A percentile compares a stretch with the other conserved stretches of the same genome.
phyloP scores from a whole-genome alignment of 35 echinoderm and acorn worm species.

The Chiridota heheva region DNA sequence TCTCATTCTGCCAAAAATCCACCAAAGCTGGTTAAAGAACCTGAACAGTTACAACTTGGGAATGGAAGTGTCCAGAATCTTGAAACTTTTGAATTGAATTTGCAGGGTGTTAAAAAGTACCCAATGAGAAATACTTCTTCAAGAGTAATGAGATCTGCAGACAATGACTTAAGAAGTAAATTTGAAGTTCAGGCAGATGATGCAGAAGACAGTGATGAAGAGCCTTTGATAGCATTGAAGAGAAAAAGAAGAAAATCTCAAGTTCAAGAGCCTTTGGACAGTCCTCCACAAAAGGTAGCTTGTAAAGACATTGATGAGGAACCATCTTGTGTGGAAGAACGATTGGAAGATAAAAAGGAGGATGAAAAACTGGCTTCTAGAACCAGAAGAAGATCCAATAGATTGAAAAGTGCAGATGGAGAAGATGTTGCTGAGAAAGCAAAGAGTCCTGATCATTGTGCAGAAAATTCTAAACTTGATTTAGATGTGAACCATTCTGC shows the following conservation, averaged over 20 bases:
- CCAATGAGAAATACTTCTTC: constrained; percentile 90
- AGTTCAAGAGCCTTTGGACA: not conserved
- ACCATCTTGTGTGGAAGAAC: not conserved
- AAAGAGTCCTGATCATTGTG: not conserved
- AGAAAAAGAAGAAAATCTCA: constrained; percentile 4
- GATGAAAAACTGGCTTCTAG: no score
- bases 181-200: no score
- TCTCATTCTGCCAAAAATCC: not conserved
- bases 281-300: not conserved
- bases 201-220: no score
- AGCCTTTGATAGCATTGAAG: not conserved
- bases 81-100: constrained; percentile 45
- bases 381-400: no score
- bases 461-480: not conserved
- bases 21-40: not conserved
- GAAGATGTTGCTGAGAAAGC: not conserved
- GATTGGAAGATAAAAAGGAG: not conserved
- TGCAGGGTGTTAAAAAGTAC: constrained; percentile 76
- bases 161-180: not conserved
- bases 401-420: not conserved
- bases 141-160: constrained; percentile 65
- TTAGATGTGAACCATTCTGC: no score
- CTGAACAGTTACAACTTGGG: constrained; percentile 49
- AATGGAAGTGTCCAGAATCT: no score
- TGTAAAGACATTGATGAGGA: not conserved